A percentile compares a stretch with the other conserved stretches of the same genome.
These are phyloP conservation scores for Harpagifer antarcticus DNA, from an alignment of 2,797 vertebrate species.

Conservation along the genomic window DNA sequence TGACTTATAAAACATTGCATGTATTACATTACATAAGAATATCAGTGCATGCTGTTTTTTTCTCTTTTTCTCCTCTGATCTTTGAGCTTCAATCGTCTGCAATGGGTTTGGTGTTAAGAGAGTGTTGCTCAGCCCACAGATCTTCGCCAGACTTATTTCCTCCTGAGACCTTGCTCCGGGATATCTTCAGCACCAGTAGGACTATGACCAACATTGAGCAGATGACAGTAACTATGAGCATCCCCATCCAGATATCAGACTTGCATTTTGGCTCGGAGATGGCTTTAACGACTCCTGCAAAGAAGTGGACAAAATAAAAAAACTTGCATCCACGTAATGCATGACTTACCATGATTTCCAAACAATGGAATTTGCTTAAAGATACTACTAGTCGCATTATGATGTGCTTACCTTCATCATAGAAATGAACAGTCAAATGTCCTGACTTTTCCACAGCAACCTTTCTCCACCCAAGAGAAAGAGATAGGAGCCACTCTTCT, in stretches of 20 bases:
- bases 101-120: conserved; percentile 41
- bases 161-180: background rate
- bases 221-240: conserved; percentile 35
- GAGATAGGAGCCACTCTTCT: conserved; percentile 86
- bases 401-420: conserved; percentile 76
- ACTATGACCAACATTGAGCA: conserved; percentile 48
- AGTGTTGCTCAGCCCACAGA: conserved; percentile 63
- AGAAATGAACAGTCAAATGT: conserved; percentile 73
- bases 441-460: conserved; percentile 79
- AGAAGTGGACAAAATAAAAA: conserved; percentile 9
- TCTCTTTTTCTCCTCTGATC: background rate
- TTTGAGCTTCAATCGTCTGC: conserved; percentile 28
- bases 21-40: conserved; percentile 6
- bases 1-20: conserved; percentile 26
- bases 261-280: background rate
- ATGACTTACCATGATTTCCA: background rate
- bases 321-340: background rate
- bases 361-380: background rate
- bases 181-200: conserved; percentile 52
- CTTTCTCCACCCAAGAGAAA: conserved; percentile 75
- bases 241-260: background rate
- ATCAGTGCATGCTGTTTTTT: background rate
- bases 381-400: background rate
- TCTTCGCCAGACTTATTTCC: conserved; percentile 25
- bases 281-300: conserved; percentile 18